Evolutionary conservation across 2,888 invertebrate species (phyloP), one percentile per base, ranked within the genome.

Genomic region (Adela reaumurella): DNA sequence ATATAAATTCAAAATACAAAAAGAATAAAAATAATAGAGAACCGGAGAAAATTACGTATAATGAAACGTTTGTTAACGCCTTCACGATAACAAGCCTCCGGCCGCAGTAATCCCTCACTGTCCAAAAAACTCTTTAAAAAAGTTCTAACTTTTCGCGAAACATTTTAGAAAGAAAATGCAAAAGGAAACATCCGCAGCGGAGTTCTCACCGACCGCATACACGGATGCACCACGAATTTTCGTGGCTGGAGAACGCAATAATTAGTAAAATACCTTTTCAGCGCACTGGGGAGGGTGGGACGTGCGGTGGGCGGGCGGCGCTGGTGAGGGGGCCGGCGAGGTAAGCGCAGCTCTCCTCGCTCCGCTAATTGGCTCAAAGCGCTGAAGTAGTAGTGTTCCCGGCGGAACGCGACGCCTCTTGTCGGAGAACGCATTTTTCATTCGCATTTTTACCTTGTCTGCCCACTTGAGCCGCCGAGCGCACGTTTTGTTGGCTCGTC

Each of bases 331-430:
- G 19, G 45, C 19, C 35, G 24, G 24, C 10, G 28, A 24, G 29
- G 49, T 49, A 49, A 49, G 45, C 49, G 29, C 41, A 49, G 45
- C 24, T 24, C 8, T 24, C 24, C 24, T 24, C 24, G 24, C 24
- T 24, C 24, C 24, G 55, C 57, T 62, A 62, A 62, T 63, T 63
- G 60, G 61, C 59, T 58, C 54, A 56, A 56, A 57, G 56, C 54
- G 48, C 52, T 56, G 51, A 55, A 60, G 57, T 24, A 24, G 24
- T 24, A 24, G 24, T 24, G 24, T 24, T 24, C 24, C 24, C 24
- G 35, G 3, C 35, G 35, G 11, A 8, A 8, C 35, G 52, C 52
- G 53, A 54, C 50, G 52, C 49, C 51, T 52, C 55, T 56, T 49
- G 41, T 50, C 52, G 47, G 41, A 42, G 46, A 53, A 46, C 29